Percentiles rank a stretch among this genome's conserved stretches.
Conservation (phyloP, 1,140 invertebrate genomes). For the Bactericera cockerelli region DNA sequence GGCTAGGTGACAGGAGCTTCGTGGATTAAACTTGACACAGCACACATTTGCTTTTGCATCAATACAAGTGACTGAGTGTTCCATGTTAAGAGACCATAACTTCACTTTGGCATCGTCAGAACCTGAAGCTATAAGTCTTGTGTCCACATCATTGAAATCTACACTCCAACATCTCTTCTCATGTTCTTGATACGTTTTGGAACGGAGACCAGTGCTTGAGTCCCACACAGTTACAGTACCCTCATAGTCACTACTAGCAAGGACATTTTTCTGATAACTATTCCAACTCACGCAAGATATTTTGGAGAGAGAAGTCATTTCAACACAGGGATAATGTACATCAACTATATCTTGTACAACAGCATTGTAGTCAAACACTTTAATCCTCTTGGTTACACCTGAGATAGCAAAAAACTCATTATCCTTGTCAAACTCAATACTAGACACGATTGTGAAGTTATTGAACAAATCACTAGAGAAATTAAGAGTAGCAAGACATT, state of each 20-base stretch:
- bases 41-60: slow-evolving; percentile 91
- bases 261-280: slow-evolving; percentile 72
- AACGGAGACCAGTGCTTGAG: slow-evolving; percentile 58
- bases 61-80: slow-evolving; percentile 71
- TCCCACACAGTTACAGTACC: slow-evolving; percentile 91
- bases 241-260: slow-evolving; percentile 92
- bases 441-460: slow-evolving; percentile 85
- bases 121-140: slow-evolving; percentile 78
- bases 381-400: slow-evolving; percentile 89
- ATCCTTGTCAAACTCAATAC: slow-evolving; percentile 94
- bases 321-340: slow-evolving; percentile 81
- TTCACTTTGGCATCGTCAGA: slow-evolving; percentile 92
- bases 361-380: slow-evolving; percentile 78
- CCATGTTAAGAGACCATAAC: slow-evolving; percentile 76
- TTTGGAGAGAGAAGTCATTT: slow-evolving; percentile 88
- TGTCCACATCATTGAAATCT: slow-evolving; percentile 87
- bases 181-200: slow-evolving; percentile 70
- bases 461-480: slow-evolving; percentile 81
- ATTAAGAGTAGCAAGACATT: slow-evolving; percentile 70
- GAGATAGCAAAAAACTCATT: slow-evolving; percentile 93
- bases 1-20: slow-evolving; percentile 68
- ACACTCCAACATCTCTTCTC: slow-evolving; percentile 95
- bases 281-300: slow-evolving; percentile 94
- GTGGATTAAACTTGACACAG: slow-evolving; percentile 91
- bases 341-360: slow-evolving; percentile 69